Evolutionary conservation across 92 coral and sea anemone species (phyloP), one percentile per base, ranked within the genome.

Genomic region (Pocillopora meandrina): DNA sequence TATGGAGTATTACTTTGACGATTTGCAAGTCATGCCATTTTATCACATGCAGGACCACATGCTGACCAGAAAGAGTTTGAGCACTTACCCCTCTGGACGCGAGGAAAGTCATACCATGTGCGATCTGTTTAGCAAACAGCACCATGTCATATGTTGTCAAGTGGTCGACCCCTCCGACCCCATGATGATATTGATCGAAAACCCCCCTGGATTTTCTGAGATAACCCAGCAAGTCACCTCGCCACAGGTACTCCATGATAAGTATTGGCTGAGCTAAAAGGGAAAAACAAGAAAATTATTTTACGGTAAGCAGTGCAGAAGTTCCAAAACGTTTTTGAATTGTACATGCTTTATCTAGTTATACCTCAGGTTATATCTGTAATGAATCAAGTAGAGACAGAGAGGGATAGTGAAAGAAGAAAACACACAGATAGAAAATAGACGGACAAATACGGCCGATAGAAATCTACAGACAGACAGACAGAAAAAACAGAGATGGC

Each of bases 221-320:
- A 12, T 59, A 77, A 33, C 81, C 81, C 49, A 77, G 17, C 56
- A 77, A 62, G 21, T 77, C 81, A 61, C 81, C 81, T 61, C 47
- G 64, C 7, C 57, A 4, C 68, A 77, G 18, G 49, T 77, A 77
- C 66, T 74, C 78, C 78, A 74, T 74, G 64, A 74, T 20, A 13
- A 74, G 78, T 52, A 74, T 74, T 74, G 78, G 78, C 33, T 74
- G 78, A 47, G 6, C 78, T 74, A 58, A 21, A 11, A 7, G 6
- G 2, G 7, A 17, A 17, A 63, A 62, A 62, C 20, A 62, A 13
- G 9, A 12, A 16, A 20, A 20, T 20, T 2, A 20, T 15, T 1
- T 12, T 20, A 12, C 2, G 18, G 20, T 0, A 16, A 62, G 66
- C 20, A 6, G 19, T 1, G 20, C 20, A 16, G 66, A 16, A 5